Evolutionary conservation across 2,888 invertebrate species (phyloP).

Genomic region (Drosophila subquinaria): DNA sequence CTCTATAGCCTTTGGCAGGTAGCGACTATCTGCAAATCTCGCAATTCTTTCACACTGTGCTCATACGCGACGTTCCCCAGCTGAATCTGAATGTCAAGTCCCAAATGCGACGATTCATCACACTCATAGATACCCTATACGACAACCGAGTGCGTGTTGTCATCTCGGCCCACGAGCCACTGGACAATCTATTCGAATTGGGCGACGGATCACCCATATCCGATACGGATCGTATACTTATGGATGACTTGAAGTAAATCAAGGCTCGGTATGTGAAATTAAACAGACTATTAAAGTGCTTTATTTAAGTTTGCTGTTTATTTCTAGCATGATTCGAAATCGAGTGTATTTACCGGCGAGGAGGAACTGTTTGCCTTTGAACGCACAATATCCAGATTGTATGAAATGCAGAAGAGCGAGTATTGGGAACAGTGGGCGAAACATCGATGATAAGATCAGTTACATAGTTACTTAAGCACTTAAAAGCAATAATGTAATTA

Average conservation of each 20-base stretch:
- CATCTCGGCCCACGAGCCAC: conserved; percentile 92
- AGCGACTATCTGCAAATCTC: conserved; percentile 97
- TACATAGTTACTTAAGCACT: conserved; percentile 19
- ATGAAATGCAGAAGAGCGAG: conserved; percentile 97
- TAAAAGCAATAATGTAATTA: conserved; percentile 52
- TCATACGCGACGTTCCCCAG: conserved; percentile 95
- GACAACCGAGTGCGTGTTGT: conserved; percentile 96
- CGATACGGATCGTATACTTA: conserved; percentile 94
- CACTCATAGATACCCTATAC: conserved; percentile 98
- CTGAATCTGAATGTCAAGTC: conserved; percentile 92
- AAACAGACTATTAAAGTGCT: no score
- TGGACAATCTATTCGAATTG: conserved; percentile 90
- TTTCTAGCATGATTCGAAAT: conserved; percentile 72
- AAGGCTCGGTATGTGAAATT: conserved; percentile 88
- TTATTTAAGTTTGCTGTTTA: not conserved
- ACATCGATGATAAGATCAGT: conserved; percentile 74
- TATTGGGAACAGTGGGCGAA: conserved; percentile 96
- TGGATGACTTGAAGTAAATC: conserved; percentile 97
- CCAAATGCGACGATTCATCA: conserved; percentile 97
- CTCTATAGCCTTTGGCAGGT: conserved; percentile 93
- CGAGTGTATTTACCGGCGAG: conserved; percentile 98
- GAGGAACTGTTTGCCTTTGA: conserved; percentile 99
- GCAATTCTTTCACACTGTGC: conserved; percentile 97
- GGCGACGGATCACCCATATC: conserved; percentile 85
- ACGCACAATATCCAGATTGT: conserved; percentile 95